Base-by-base conservation (phyloP, 2,113 vertebrate genomes). In the Tautogolabrus adspersus region DNA sequence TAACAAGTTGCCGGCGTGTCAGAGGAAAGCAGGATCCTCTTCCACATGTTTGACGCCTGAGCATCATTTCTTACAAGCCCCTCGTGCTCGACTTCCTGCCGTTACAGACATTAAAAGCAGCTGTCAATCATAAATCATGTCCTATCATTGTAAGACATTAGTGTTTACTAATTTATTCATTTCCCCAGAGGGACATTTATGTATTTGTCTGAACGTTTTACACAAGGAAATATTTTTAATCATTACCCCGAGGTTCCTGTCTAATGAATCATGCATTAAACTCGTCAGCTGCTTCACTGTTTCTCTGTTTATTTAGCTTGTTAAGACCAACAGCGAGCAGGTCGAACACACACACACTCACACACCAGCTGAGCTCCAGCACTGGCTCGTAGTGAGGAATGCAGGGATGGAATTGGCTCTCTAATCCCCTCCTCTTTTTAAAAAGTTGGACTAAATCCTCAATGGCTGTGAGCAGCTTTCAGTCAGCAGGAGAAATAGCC, bases 371-470 rank as follows among this genome's bases (percentile, higher is more conserved):
- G 58, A 69, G 73, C 40, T 66, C 46, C 38, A 72, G 64, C 62
- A 58, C 49, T 47, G 52, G 23, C 62, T 12, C 2, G 4, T 34
- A 40, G 21, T 68, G 40, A 46, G 11, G 30, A 58, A 58, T 55
- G 46, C 21, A 46, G 42, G 18, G 56, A 68, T 79, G 64, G 54
- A 83, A 81, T 81, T 72, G 64, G 52, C 46, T 85, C 46, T 44
- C 34, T 79, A 87, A 88, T 74, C 78, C 57, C 5, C 16, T 49
- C 22, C 18, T 9, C 56, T 22, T 70, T 74, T 68, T 61, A 61
- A 72, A 81, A 79, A 72, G 64, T 76, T 68, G 49, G 59, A 67
- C 66, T 72, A 67, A 84, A 79, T 75, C 78, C 78, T 86, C 47
- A 77, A 8, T 66, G 30, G 64, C 22, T 49, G 22, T 21, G 34